Conservation (phyloP, 2,888 invertebrate species). For the Hypselothyrea guttata region DNA sequence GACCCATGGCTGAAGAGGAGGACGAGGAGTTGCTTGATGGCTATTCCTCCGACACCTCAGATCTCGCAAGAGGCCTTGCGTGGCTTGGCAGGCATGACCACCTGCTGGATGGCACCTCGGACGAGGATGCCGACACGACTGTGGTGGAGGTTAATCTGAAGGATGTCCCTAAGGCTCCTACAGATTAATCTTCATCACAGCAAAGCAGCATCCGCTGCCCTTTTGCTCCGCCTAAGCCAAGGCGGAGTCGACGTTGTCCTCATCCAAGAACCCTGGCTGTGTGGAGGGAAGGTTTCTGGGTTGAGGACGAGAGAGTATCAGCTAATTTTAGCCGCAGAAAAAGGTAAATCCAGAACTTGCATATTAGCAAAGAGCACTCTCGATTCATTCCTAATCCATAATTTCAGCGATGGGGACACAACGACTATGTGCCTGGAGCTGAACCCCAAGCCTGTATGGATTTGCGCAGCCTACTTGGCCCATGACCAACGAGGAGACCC, state of each 20-base stretch:
- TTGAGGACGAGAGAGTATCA: neutral
- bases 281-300: neutral
- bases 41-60: no score
- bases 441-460: neutral
- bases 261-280: neutral
- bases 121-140: no score
- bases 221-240: neutral
- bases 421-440: neutral
- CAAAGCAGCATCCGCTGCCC: slow-evolving; percentile 1
- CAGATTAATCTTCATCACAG: slow-evolving; percentile 1
- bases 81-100: no score
- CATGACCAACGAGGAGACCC: neutral
- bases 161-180: neutral
- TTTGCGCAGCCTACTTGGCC: neutral
- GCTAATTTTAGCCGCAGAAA: neutral
- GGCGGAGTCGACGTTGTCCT: neutral
- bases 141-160: no score
- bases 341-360: neutral
- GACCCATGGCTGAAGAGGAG: no score
- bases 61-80: no score
- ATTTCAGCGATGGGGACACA: neutral
- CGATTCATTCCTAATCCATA: neutral
- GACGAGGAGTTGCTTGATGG: no score
- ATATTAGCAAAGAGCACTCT: neutral
- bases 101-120: no score